A percentile compares a stretch with the other conserved stretches of the same genome.
Conservation (phyloP, 2,797 vertebrate species). For the Margarornis squamiger region DNA sequence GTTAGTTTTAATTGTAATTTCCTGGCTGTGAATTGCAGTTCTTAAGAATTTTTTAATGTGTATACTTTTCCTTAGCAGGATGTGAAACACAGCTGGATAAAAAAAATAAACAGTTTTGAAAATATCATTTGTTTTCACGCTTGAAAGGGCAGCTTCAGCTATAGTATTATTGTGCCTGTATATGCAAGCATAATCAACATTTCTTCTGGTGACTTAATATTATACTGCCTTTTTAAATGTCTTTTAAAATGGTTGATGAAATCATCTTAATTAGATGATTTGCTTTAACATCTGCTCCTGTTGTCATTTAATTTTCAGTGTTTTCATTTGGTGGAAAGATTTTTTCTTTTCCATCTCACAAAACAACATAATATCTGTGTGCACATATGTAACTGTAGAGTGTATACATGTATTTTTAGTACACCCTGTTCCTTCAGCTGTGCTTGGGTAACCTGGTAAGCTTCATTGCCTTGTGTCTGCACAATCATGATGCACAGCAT, state of each 20-base stretch:
- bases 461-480: constrained; percentile 34
- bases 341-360: background rate
- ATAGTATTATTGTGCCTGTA: background rate
- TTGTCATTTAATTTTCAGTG: constrained; percentile 21
- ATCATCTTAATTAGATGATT: constrained; percentile 51
- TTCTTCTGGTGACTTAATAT: constrained; percentile 50
- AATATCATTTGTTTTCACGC: constrained; percentile 29
- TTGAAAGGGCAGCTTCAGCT: constrained; percentile 33
- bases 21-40: background rate
- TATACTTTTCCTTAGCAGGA: background rate
- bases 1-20: background rate
- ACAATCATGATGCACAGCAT: constrained; percentile 1
- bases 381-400: constrained; percentile 6
- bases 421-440: constrained; percentile 13
- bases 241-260: constrained; percentile 33
- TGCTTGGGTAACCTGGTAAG: constrained; percentile 49
- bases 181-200: background rate
- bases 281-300: constrained; percentile 48
- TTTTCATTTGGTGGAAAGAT: constrained; percentile 27
- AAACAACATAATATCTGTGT: constrained; percentile 8
- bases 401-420: constrained; percentile 53
- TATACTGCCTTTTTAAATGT: constrained; percentile 28
- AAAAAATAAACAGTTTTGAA: constrained; percentile 22
- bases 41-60: background rate
- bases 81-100: constrained; percentile 33